Percentiles rank a stretch among this genome's conserved stretches.
Conservation (phyloP, 2,888 invertebrate species). For the Drosophila barbarae region DNA sequence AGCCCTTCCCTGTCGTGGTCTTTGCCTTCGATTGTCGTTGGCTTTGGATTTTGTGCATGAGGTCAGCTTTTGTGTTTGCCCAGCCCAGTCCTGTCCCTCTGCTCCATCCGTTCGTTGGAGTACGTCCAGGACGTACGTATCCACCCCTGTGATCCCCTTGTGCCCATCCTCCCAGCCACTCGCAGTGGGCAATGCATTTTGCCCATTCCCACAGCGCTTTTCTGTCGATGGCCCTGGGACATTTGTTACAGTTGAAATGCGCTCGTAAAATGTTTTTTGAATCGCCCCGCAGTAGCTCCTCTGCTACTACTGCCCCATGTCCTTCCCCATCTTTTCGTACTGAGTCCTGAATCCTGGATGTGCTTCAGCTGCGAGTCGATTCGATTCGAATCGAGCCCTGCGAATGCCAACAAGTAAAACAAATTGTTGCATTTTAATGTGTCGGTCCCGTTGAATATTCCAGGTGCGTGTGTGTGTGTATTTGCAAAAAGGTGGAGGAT, state of each 20-base stretch:
- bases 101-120: not conserved
- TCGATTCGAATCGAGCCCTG: conserved; percentile 15
- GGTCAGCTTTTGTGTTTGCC: conserved; percentile 64
- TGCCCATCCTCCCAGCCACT: not conserved
- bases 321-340: conserved; percentile 1
- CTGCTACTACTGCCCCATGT: not conserved
- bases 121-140: not conserved
- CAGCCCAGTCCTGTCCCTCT: conserved; percentile 8
- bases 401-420: conserved; percentile 71
- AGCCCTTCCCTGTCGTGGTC: conserved; percentile 28
- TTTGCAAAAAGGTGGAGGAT: conserved; percentile 41
- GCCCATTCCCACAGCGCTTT: conserved; percentile 5
- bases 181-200: conserved; percentile 20
- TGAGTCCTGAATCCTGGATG: conserved; percentile 28
- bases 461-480: conserved; percentile 25
- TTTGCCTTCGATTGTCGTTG: conserved; percentile 47
- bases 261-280: conserved; percentile 71
- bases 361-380: conserved; percentile 22
- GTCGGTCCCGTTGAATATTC: conserved; percentile 39
- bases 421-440: conserved; percentile 75
- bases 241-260: conserved; percentile 76
- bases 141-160: not conserved
- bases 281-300: conserved; percentile 29
- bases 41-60: conserved; percentile 63
- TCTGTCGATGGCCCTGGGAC: conserved; percentile 59